Percentiles rank a stretch among this genome's conserved stretches.
Evolutionary conservation across 1,140 invertebrate genomes (phyloP).

Genomic region (Palaemon carinicauda): DNA sequence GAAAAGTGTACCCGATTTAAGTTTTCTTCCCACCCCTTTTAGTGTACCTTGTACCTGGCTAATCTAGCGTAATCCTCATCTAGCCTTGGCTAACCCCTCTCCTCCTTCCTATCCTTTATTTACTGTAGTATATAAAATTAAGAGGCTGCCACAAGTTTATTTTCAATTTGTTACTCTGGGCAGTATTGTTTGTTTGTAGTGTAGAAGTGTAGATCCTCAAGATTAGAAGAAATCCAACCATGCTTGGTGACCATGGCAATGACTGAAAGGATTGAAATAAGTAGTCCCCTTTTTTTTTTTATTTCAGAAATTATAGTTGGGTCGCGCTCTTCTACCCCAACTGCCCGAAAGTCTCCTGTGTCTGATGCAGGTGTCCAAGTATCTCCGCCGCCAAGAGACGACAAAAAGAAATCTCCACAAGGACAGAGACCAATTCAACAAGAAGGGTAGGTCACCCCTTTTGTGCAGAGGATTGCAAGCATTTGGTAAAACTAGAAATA

Average conservation of each 20-base stretch:
- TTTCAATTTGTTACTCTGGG: no score
- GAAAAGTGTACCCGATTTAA: no score
- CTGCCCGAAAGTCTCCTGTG: slow-evolving; percentile 52
- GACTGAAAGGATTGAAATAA: neutral
- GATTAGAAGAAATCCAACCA: neutral
- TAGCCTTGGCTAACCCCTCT: no score
- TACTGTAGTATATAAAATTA: no score
- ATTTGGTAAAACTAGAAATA: no score
- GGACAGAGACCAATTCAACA: slow-evolving; percentile 39
- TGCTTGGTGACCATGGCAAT: neutral
- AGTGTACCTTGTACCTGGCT: no score
- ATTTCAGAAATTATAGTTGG: slow-evolving; percentile 52
- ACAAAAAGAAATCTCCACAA: slow-evolving; percentile 40
- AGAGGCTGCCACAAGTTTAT: no score
- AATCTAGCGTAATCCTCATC: no score
- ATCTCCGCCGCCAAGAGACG: slow-evolving; percentile 35
- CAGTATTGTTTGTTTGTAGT: no score
- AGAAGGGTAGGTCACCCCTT: slow-evolving; percentile 38
- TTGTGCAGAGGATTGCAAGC: no score
- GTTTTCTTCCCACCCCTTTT: no score
- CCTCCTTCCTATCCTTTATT: no score
- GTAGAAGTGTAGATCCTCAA: neutral
- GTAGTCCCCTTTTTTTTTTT: neutral
- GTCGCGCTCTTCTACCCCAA: slow-evolving; percentile 56
- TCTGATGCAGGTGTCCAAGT: slow-evolving; percentile 59